phyloP scores from a whole-genome alignment of 2,888 invertebrate genomes.

The Xylota segnis region DNA sequence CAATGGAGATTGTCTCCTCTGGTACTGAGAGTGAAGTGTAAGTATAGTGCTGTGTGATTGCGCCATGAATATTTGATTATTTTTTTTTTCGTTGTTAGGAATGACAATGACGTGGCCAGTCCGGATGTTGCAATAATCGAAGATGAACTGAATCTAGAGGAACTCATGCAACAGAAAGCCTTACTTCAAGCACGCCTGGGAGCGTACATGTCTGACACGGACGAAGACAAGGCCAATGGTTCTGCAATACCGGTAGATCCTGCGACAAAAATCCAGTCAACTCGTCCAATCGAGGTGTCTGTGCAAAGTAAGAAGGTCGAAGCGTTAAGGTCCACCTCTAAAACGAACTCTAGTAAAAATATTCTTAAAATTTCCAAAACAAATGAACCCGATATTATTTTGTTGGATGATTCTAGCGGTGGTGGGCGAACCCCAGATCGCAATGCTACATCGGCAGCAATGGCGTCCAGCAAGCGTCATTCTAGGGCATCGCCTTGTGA shows the following conservation, averaged over 20 bases:
- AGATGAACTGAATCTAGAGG: constrained; percentile 94
- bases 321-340: constrained; percentile 72
- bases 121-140: constrained; percentile 91
- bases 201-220: constrained; percentile 90
- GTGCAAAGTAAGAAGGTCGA: constrained; percentile 65
- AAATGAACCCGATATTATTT: constrained; percentile 86
- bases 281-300: constrained; percentile 52
- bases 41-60: constrained; percentile 69
- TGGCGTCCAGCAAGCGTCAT: constrained; percentile 62
- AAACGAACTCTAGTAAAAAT: constrained; percentile 83
- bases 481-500: constrained; percentile 66
- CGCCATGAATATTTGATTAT: neutral
- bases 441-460: constrained; percentile 76
- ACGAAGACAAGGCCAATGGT: constrained; percentile 85
- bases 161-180: constrained; percentile 95
- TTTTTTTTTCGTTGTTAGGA: constrained; percentile 78
- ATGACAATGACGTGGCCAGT: constrained; percentile 88
- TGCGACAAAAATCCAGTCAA: constrained; percentile 49
- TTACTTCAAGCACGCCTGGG: constrained; percentile 91
- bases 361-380: constrained; percentile 83
- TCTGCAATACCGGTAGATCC: constrained; percentile 76
- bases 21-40: constrained; percentile 87
- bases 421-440: constrained; percentile 85
- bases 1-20: constrained; percentile 89
- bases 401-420: constrained; percentile 88